Percentiles rank a stretch among this genome's conserved stretches.
Evolutionary conservation across 1,140 invertebrate species (phyloP).

Genomic region (Hestina assimilis): DNA sequence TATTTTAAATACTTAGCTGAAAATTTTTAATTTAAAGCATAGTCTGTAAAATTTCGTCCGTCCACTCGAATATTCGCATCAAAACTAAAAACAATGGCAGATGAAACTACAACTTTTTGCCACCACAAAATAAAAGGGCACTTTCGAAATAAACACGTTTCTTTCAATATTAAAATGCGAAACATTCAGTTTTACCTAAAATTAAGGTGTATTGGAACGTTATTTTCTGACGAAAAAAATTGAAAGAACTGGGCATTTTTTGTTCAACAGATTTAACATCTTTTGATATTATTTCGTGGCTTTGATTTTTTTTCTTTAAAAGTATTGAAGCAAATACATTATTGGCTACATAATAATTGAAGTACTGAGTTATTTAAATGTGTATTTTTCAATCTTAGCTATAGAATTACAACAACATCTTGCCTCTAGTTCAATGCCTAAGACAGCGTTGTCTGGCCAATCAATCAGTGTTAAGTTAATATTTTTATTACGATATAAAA

Average conservation of each 20-base stretch:
- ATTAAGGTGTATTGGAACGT: slow-evolving; percentile 20
- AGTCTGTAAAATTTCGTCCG: slow-evolving; percentile 22
- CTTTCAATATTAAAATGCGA: slow-evolving; percentile 25
- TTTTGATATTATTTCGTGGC: background rate
- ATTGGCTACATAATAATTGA: too few relatives aligned
- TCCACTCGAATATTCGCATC: slow-evolving; percentile 29
- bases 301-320: background rate
- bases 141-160: slow-evolving; percentile 25
- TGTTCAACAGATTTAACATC: background rate
- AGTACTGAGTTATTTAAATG: too few relatives aligned
- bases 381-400: too few relatives aligned
- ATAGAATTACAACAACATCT: too few relatives aligned
- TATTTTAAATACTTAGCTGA: background rate
- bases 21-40: slow-evolving; percentile 21
- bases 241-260: slow-evolving; percentile 10
- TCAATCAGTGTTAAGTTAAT: too few relatives aligned
- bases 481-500: too few relatives aligned
- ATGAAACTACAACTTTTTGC: slow-evolving; percentile 21
- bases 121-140: slow-evolving; percentile 25
- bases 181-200: slow-evolving; percentile 22
- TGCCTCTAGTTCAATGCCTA: too few relatives aligned
- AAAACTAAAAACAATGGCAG: slow-evolving; percentile 30
- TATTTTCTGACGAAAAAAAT: slow-evolving; percentile 15
- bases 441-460: too few relatives aligned
- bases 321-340: background rate